Conservation (phyloP, 1,140 invertebrate species). For the Drosophila sechellia region DNA sequence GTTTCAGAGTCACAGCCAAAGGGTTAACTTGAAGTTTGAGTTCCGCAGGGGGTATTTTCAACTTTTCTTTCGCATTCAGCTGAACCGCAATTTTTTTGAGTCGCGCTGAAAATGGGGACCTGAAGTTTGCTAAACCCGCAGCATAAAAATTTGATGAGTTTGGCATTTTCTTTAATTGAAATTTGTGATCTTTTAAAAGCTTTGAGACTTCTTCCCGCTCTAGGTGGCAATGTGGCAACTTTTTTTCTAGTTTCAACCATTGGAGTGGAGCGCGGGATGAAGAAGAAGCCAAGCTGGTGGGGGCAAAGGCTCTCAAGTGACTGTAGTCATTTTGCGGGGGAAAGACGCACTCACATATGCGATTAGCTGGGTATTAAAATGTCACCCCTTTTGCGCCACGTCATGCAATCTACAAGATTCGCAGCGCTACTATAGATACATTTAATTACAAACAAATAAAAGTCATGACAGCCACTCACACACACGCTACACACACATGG, state of each 20-base stretch:
- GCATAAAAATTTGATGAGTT: constrained; percentile 84
- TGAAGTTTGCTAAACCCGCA: constrained; percentile 73
- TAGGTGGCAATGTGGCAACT: background rate
- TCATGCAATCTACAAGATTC: constrained; percentile 58
- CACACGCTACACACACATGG: constrained; percentile 27
- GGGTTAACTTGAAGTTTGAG: constrained; percentile 50
- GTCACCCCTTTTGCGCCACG: constrained; percentile 75
- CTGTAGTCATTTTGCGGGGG: constrained; percentile 69
- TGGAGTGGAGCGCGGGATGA: no score
- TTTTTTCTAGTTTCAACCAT: constrained; percentile 27
- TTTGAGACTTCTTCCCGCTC: constrained; percentile 61
- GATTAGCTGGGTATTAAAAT: constrained; percentile 84
- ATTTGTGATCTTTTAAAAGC: constrained; percentile 83
- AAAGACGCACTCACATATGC: constrained; percentile 69
- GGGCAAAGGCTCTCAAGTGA: no score
- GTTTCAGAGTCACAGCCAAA: constrained; percentile 40
- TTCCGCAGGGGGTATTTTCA: constrained; percentile 12
- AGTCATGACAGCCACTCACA: constrained; percentile 72
- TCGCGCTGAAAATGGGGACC: constrained; percentile 42
- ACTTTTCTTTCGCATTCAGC: constrained; percentile 43
- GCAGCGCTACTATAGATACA: constrained; percentile 63
- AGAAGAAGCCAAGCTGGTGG: background rate
- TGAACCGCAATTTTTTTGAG: constrained; percentile 74
- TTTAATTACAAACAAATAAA: constrained; percentile 84
- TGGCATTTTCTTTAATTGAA: constrained; percentile 84